These are phyloP conservation scores for Tenthredo distinguenda DNA, from an alignment of 2,888 invertebrate genomes.

Conservation along the genomic window DNA sequence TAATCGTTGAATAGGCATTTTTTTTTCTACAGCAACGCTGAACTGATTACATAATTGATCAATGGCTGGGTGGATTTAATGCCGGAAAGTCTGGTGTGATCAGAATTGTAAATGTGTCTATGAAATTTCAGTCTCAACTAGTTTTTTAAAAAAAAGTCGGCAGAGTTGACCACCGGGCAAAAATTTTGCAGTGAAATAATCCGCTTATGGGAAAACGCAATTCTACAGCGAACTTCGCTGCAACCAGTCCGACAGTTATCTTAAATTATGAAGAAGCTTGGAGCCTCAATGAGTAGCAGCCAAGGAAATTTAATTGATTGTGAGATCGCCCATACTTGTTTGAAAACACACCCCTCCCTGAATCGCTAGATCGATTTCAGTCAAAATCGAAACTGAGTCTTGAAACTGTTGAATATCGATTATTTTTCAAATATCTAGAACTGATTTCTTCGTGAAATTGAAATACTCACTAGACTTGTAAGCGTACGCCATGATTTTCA, in stretches of 20 bases:
- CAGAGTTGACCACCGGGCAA: background rate
- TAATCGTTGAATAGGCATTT: background rate
- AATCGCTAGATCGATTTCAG: too few species aligned
- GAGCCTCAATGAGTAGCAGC: background rate
- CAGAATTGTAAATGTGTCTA: background rate
- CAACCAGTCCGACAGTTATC: background rate
- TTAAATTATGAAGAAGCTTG: background rate
- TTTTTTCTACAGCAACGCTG: background rate
- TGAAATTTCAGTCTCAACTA: background rate
- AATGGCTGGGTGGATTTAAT: background rate
- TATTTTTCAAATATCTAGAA: background rate
- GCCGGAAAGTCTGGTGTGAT: background rate
- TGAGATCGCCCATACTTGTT: background rate
- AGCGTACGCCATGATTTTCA: conserved; percentile 89
- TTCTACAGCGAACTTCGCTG: background rate
- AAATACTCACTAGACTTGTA: conserved; percentile 85
- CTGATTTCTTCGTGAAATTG: background rate
- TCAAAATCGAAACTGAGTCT: background rate
- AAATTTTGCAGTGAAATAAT: background rate
- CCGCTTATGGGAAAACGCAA: too few species aligned
- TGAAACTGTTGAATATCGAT: background rate
- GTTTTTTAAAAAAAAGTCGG: background rate
- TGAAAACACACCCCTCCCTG: background rate
- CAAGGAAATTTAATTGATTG: background rate
- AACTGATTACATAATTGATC: conserved; percentile 16